phyloP scores from a whole-genome alignment of 2,888 invertebrate genomes.

The Diplolepis rosae region DNA sequence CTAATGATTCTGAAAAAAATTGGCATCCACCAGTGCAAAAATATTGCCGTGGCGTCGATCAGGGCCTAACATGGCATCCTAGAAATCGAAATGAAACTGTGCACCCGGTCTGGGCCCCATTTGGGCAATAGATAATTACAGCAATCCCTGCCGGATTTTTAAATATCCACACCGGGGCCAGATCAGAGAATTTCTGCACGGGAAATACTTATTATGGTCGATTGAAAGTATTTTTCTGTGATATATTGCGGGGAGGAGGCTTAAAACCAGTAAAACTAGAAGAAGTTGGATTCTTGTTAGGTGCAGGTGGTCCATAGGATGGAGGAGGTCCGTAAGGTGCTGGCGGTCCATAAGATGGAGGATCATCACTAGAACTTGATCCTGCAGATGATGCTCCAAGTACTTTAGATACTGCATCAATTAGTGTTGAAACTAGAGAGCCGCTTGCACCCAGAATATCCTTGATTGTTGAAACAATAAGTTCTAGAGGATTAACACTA shows the following conservation, averaged over 20 bases:
- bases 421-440: conserved; percentile 58
- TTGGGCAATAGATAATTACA: too few relatives aligned
- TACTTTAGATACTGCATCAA: conserved; percentile 60
- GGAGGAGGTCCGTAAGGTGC: conserved; percentile 56
- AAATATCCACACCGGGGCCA: too few relatives aligned
- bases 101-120: too few relatives aligned
- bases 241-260: background rate
- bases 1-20: too few relatives aligned
- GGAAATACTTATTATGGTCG: background rate
- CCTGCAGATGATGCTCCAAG: conserved; percentile 59
- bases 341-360: conserved; percentile 54
- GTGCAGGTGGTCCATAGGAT: conserved; percentile 22
- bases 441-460: conserved; percentile 63
- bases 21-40: too few relatives aligned
- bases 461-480: conserved; percentile 61
- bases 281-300: conserved; percentile 21
- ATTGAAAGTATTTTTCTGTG: background rate
- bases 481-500: conserved; percentile 55
- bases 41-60: too few relatives aligned
- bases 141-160: too few relatives aligned
- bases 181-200: background rate
- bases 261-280: background rate
- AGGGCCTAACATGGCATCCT: too few relatives aligned
- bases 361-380: conserved; percentile 35
- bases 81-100: too few relatives aligned